Conservation (phyloP, 2,113 vertebrate genomes). For the Carassius carassius region DNA sequence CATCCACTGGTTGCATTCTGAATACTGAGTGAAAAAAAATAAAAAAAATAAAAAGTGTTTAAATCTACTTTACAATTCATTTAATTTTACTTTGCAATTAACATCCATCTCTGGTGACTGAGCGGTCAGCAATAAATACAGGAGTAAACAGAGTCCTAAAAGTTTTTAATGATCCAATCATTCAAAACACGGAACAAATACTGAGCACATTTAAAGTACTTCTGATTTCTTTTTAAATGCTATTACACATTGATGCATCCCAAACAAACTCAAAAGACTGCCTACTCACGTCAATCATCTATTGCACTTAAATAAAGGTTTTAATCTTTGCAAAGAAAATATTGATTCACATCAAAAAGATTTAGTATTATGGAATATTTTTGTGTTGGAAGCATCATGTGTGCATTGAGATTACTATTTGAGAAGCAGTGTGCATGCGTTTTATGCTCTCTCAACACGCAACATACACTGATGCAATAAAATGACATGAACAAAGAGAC, state of each 20-base stretch:
- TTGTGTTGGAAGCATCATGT: not conserved
- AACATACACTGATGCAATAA: not conserved
- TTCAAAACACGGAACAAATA: not conserved
- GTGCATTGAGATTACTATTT: not conserved
- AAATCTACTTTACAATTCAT: not conserved
- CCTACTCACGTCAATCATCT: not conserved
- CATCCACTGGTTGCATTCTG: not conserved
- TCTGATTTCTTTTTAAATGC: not conserved
- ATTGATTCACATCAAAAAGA: not conserved
- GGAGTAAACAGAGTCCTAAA: not conserved
- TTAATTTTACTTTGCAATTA: not conserved
- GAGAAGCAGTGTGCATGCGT: not conserved
- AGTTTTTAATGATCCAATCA: not conserved
- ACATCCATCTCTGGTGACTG: not conserved
- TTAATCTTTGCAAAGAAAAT: not conserved
- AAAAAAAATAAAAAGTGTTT: not conserved
- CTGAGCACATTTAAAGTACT: not conserved
- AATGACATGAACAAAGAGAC: too few relatives aligned
- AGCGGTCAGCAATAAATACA: not conserved
- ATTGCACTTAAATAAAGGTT: not conserved
- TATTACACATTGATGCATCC: not conserved
- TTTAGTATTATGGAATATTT: not conserved
- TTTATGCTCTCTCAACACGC: not conserved
- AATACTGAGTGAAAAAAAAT: not conserved
- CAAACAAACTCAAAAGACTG: not conserved